Percentiles rank a stretch among this genome's conserved stretches.
phyloP scores from a whole-genome alignment of 2,888 invertebrate species.

The Dendrolimus pini region DNA sequence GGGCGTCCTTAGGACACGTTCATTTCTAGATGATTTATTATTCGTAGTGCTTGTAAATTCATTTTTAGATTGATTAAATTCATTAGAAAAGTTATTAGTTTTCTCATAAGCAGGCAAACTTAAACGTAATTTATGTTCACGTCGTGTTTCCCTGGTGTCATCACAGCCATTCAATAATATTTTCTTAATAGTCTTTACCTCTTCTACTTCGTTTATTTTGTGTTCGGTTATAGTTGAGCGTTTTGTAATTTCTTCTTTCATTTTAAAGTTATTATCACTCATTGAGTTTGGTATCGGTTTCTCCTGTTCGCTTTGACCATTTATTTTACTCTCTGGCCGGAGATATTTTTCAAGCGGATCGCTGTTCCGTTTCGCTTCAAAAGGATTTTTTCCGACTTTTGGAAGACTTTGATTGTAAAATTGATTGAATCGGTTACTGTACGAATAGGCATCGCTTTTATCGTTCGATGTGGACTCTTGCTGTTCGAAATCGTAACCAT shows the following conservation, averaged over 20 bases:
- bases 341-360: constrained; percentile 60
- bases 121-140: constrained; percentile 9
- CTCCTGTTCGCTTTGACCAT: constrained; percentile 36
- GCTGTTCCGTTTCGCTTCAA: constrained; percentile 47
- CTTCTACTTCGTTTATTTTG: constrained; percentile 61
- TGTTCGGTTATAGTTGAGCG: constrained; percentile 60
- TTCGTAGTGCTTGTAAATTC: background rate
- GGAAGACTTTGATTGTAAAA: constrained; percentile 33
- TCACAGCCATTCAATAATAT: constrained; percentile 55
- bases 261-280: constrained; percentile 52
- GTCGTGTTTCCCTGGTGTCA: constrained; percentile 20
- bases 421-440: constrained; percentile 30
- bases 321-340: constrained; percentile 34
- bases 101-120: constrained; percentile 1
- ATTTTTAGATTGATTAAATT: background rate
- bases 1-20: constrained; percentile 26
- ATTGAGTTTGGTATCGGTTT: constrained; percentile 47
- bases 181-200: constrained; percentile 69
- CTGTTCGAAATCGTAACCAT: constrained; percentile 30
- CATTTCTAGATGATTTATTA: constrained; percentile 1
- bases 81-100: constrained; percentile 1
- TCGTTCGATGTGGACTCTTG: constrained; percentile 25
- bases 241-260: constrained; percentile 51
- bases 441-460: constrained; percentile 28
- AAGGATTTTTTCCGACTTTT: constrained; percentile 48